Conservation (phyloP, 2,888 invertebrate genomes). For the Pheosia tremula region DNA sequence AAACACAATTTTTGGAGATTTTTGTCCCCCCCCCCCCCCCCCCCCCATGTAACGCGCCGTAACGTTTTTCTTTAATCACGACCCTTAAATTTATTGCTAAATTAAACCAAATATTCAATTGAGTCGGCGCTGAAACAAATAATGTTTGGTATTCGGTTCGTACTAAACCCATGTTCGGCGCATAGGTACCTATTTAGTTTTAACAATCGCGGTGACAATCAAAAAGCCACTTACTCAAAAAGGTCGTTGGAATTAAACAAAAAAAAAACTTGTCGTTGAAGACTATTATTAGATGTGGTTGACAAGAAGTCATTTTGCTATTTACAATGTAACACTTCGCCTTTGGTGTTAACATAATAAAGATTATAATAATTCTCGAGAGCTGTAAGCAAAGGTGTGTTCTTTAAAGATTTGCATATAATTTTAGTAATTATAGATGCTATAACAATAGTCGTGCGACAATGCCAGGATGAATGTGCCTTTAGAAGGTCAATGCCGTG, state of each 20-base stretch:
- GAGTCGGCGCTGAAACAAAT: too few species aligned
- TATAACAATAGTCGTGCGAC: constrained; percentile 70
- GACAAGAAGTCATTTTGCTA: neutral
- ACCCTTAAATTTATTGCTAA: too few species aligned
- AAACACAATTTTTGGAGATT: neutral
- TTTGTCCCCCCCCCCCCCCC: too few species aligned
- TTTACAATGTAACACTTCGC: neutral
- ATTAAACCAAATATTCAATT: too few species aligned
- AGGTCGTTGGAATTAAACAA: neutral
- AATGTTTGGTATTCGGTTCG: too few species aligned
- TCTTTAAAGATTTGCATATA: constrained; percentile 54
- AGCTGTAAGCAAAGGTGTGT: neutral
- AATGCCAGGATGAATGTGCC: constrained; percentile 24
- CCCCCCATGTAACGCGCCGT: too few species aligned
- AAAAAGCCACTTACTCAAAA: constrained; percentile 17
- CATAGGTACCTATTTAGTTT: constrained; percentile 22
- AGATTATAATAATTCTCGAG: neutral
- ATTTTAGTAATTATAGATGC: constrained; percentile 65
- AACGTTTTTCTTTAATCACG: too few species aligned
- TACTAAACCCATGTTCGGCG: too few species aligned
- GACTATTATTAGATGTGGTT: neutral
- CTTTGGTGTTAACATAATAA: neutral
- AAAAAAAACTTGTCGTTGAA: too few species aligned
- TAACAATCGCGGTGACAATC: constrained; percentile 26
- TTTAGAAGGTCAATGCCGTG: constrained; percentile 2